Base-by-base conservation (phyloP, 2,888 invertebrate genomes). In the Drosophila borborema region DNA sequence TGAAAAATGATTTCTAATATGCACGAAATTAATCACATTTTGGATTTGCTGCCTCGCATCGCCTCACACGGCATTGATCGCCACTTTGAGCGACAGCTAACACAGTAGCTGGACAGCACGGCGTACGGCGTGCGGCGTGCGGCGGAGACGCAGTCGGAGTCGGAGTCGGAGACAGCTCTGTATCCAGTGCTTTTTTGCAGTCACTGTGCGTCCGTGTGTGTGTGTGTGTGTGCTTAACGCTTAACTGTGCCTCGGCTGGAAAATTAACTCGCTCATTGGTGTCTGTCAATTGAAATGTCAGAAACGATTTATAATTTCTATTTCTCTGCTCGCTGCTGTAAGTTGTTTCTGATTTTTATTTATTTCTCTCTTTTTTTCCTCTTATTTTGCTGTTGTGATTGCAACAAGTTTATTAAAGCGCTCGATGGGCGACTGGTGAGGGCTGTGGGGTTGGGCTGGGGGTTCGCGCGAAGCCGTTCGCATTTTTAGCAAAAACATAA, bases 211-310 rank as follows among this genome's bases (percentile, higher is more conserved):
- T 51, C 16, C 14, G 18, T 18, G 51, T 12, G 69, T n/a, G 28
- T 48, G 49, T 31, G 10, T 31, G 49, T 51, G 49, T 51, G 49
- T 45, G 70, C 70, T 71, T 55, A 63, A 54, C 74, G 70, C 59
- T 73, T 77, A 68, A 65, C 70, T 77, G 58, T 61, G 71, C 69
- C 71, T 74, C 64, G 67, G 74, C 77, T 81, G 84, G 83, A 80
- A 89, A 89, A 89, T 89, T 90, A 89, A 90, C 90, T 87, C 90
- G 84, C 89, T 87, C 90, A 90, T 90, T 90, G 91, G 90, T 85
- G 84, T 87, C 90, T 90, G 90, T 90, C 90, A 90, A 85, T 90
- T 83, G 91, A 90, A 90, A 89, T 90, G 90, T 90, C 90, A 90
- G 82, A 85, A 89, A 81, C 91, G 90, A 90, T 90, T 90, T 89